Conservation (phyloP, 2,888 invertebrate species). For the Amblyjoppa fuscipennis region DNA sequence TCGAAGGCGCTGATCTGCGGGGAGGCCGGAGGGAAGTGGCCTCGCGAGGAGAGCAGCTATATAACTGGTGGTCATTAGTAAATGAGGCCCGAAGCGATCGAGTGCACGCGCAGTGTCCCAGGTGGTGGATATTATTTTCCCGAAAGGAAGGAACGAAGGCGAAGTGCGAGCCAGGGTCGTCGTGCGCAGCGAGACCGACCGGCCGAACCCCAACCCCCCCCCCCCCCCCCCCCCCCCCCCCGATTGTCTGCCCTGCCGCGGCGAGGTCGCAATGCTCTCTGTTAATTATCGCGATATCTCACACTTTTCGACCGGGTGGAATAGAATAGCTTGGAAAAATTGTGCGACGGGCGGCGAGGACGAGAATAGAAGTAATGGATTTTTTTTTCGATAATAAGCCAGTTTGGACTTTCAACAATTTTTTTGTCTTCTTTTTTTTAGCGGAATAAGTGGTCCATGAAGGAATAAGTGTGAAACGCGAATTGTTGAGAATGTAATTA, state of each 20-base stretch:
- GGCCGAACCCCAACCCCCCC: neutral
- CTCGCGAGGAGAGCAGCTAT: conserved; percentile 10
- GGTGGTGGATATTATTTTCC: conserved; percentile 76
- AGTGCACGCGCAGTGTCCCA: conserved; percentile 77
- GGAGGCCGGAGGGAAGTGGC: neutral
- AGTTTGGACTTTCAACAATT: neutral
- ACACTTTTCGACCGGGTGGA: conserved; percentile 8
- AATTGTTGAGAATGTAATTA: no score
- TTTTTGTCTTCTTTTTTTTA: neutral
- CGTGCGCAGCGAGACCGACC: conserved; percentile 20
- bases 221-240: neutral
- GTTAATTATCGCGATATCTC: conserved; percentile 54
- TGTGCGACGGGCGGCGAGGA: conserved; percentile 13
- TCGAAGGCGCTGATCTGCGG: neutral
- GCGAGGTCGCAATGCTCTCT: conserved; percentile 47
- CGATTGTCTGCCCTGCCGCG: conserved; percentile 28
- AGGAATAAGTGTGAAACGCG: no score
- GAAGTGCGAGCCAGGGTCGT: conserved; percentile 9
- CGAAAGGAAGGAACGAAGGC: conserved; percentile 41
- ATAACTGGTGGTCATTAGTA: conserved; percentile 80
- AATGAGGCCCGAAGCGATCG: conserved; percentile 80
- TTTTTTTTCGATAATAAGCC: neutral
- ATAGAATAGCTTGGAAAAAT: conserved; percentile 12
- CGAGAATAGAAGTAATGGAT: neutral
- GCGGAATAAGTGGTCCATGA: neutral